A percentile compares a stretch with the other conserved stretches of the same genome.
Conservation (phyloP, 2,797 vertebrate species). For the Lepilemur ruficaudatus region DNA sequence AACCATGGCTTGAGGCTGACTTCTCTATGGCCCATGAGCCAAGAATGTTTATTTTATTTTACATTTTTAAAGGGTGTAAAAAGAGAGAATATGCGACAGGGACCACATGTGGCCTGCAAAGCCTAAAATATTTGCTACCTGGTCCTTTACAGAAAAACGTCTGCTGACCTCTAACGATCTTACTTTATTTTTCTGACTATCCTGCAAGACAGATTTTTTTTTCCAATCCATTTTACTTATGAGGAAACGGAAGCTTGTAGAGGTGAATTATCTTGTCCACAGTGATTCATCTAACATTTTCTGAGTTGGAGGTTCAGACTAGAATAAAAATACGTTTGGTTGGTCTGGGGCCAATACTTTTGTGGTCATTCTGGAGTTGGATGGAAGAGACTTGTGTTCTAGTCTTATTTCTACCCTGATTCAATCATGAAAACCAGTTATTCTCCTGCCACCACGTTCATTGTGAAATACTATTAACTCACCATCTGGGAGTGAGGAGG, state of each 20-base stretch:
- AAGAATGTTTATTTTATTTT: slow-evolving; percentile 4
- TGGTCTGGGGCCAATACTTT: not conserved
- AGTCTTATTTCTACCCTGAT: not conserved
- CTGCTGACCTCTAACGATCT: not conserved
- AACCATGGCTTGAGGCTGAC: not conserved
- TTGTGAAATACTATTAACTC: not conserved
- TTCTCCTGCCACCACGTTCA: not conserved
- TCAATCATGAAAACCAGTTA: not conserved
- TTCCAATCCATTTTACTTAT: not conserved
- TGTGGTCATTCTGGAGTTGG: not conserved
- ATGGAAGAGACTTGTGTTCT: not conserved
- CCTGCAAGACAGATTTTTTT: not conserved
- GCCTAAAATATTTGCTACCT: slow-evolving; percentile 18
- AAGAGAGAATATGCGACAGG: not conserved
- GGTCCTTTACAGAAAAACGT: not conserved
- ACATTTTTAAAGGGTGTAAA: not conserved
- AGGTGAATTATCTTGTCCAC: not conserved
- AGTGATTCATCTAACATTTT: not conserved
- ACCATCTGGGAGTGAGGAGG: not conserved
- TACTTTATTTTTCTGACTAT: not conserved
- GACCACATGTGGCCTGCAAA: not conserved
- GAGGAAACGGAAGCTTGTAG: not conserved
- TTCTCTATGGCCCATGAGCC: not conserved
- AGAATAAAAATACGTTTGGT: not conserved
- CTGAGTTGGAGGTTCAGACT: not conserved